Percentiles rank a stretch among this genome's conserved stretches.
phyloP scores from a whole-genome alignment of 2,113 vertebrate species.

The Willisornis vidua region DNA sequence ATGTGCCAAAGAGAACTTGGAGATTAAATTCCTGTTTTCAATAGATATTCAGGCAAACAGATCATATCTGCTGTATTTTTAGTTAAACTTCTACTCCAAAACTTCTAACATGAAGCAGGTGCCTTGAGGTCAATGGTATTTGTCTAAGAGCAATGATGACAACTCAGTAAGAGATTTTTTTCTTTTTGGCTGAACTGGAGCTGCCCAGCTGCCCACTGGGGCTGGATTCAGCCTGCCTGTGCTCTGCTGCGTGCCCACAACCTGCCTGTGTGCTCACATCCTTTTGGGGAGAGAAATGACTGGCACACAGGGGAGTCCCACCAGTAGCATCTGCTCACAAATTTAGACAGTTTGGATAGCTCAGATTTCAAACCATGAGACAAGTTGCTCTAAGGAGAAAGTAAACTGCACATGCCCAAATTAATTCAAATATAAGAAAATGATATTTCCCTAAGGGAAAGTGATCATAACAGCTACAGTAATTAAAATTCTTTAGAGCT shows the following conservation, averaged over 20 bases:
- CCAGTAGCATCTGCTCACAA: conserved; percentile 27
- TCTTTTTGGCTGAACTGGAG: not conserved
- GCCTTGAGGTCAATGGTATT: not conserved
- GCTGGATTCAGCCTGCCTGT: not conserved
- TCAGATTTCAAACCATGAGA: conserved; percentile 26
- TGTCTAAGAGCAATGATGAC: not conserved
- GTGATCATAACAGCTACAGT: not conserved
- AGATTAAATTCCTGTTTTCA: not conserved
- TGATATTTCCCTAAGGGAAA: not conserved
- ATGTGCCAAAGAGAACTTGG: not conserved
- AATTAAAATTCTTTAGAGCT: conserved; percentile 59
- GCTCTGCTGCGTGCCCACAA: not conserved
- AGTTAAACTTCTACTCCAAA: not conserved
- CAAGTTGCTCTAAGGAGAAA: conserved; percentile 2
- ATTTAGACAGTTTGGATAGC: conserved; percentile 17
- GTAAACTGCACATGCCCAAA: not conserved
- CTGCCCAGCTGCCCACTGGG: not conserved
- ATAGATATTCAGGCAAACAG: not conserved
- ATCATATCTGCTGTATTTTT: not conserved
- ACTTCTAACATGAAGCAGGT: not conserved
- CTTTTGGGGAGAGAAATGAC: not conserved
- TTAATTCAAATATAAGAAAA: conserved; percentile 51
- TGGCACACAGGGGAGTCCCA: conserved; percentile 7
- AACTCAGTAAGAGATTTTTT: not conserved
- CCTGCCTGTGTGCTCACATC: not conserved